Percentiles rank a stretch among this genome's conserved stretches.
Conservation (phyloP, 1,140 invertebrate genomes). For the Andrena cerasifolii region DNA sequence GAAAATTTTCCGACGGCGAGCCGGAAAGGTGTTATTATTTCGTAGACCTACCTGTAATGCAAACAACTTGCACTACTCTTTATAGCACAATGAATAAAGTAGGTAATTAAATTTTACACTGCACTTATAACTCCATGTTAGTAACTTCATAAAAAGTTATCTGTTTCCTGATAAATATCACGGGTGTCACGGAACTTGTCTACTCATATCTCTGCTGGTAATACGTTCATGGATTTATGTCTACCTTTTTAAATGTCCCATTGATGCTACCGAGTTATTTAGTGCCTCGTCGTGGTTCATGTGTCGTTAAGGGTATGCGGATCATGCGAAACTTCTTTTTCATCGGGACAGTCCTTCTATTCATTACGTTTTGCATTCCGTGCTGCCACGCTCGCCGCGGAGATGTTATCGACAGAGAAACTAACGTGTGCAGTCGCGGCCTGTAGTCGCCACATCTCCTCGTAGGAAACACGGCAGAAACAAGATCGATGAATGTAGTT, state of each 20-base stretch:
- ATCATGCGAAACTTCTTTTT: conserved; percentile 21
- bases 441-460: conserved; percentile 29
- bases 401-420: conserved; percentile 55
- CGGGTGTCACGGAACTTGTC: neutral
- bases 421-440: conserved; percentile 44
- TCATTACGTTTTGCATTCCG: conserved; percentile 35
- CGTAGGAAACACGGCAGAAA: conserved; percentile 7
- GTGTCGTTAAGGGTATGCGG: conserved; percentile 32
- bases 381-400: neutral
- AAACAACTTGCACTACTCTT: no score
- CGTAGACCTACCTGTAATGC: no score
- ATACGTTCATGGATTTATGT: neutral
- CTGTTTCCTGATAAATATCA: neutral
- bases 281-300: conserved; percentile 25
- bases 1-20: no score
- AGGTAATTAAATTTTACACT: neutral
- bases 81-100: neutral
- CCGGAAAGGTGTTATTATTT: no score
- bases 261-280: conserved; percentile 43
- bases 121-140: neutral
- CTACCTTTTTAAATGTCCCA: neutral
- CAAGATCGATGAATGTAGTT: conserved; percentile 20
- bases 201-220: neutral
- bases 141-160: conserved; percentile 15
- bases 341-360: conserved; percentile 53